A percentile compares a stretch with the other conserved stretches of the same genome.
Conservation (phyloP, 2,797 vertebrate genomes). For the Benthosema pterotum region DNA sequence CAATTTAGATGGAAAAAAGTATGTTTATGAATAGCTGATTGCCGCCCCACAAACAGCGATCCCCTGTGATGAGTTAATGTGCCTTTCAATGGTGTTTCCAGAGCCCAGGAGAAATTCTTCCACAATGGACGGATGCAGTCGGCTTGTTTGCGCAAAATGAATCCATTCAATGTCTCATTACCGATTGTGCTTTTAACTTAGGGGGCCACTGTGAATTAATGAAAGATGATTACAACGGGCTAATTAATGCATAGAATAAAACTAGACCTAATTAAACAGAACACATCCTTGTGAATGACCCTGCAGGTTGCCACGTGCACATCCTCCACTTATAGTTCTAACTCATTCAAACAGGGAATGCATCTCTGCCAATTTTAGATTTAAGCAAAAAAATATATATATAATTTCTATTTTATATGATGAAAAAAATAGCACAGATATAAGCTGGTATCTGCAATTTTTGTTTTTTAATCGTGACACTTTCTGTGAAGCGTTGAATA, state of each 20-base stretch:
- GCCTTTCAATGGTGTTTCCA: not conserved
- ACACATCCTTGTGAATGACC: not conserved
- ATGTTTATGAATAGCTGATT: not conserved
- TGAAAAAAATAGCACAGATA: too few species aligned
- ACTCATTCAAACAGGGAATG: too few species aligned
- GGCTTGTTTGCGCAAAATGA: not conserved
- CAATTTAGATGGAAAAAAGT: conserved; percentile 3
- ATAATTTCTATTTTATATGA: too few species aligned
- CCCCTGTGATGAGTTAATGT: not conserved
- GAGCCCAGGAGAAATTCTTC: not conserved
- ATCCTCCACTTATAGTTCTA: not conserved
- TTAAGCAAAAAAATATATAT: too few species aligned
- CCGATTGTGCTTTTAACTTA: not conserved
- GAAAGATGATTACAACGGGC: too few species aligned
- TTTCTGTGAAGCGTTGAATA: too few species aligned
- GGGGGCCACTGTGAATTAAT: not conserved
- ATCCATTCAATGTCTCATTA: conserved; percentile 1
- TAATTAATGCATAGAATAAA: too few species aligned
- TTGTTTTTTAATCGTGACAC: too few species aligned
- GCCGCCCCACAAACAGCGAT: not conserved
- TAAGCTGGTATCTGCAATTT: too few species aligned
- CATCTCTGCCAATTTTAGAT: too few species aligned
- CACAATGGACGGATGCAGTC: not conserved
- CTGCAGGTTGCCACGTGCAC: not conserved
- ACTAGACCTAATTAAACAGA: too few species aligned